Conservation (phyloP, 2,888 invertebrate genomes). For the Aricia artaxerxes region DNA sequence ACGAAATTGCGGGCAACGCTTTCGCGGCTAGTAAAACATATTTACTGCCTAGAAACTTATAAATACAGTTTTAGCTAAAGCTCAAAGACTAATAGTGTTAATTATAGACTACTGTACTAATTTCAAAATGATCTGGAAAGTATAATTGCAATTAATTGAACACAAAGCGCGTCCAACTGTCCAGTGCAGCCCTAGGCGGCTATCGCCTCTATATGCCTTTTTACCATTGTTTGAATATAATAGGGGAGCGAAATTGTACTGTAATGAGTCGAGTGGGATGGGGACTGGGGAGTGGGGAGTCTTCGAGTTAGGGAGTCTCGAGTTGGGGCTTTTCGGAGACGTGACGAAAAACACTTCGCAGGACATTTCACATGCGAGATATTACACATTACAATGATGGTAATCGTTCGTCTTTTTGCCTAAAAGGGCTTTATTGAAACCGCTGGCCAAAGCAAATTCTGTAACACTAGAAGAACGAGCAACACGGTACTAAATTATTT, state of each 20-base stretch:
- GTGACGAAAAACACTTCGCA: conserved; percentile 39
- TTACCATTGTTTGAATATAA: conserved; percentile 57
- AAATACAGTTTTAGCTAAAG: no score
- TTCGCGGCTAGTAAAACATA: no score
- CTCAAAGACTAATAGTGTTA: no score
- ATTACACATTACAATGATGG: conserved; percentile 37
- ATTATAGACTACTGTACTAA: not conserved
- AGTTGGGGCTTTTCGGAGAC: conserved; percentile 39
- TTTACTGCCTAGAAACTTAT: no score
- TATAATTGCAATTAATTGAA: conserved; percentile 22
- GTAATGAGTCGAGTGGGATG: conserved; percentile 60
- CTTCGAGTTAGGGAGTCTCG: conserved; percentile 44
- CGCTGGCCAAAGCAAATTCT: no score
- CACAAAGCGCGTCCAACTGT: not conserved
- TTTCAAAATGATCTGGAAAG: conserved; percentile 16
- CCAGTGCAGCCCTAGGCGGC: conserved; percentile 29
- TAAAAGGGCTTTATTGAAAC: not conserved
- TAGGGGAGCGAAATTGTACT: conserved; percentile 60
- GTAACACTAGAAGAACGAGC: no score
- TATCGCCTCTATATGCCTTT: conserved; percentile 35
- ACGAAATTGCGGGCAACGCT: no score
- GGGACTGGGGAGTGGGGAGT: conserved; percentile 50
- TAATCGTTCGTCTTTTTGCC: conserved; percentile 1
- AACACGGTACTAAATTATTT: no score
- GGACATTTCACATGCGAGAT: conserved; percentile 41